These are phyloP conservation scores for Catharus minimus DNA, from an alignment of 2,113 vertebrate genomes.

Conservation along the genomic window DNA sequence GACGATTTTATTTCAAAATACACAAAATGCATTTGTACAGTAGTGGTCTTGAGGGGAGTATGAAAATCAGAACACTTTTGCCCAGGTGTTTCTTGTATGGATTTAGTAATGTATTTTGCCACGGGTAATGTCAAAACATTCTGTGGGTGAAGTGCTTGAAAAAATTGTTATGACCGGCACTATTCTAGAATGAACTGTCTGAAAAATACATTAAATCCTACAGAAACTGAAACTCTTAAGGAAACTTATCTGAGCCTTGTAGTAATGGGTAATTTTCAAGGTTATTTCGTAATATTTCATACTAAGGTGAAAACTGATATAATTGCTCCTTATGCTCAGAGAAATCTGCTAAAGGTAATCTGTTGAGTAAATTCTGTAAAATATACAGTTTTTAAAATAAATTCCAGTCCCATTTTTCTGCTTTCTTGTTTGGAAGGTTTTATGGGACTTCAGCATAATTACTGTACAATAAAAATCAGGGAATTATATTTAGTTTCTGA, in stretches of 20 bases:
- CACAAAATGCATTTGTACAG: neutral
- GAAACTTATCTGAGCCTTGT: neutral
- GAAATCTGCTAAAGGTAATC: neutral
- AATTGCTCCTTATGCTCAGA: neutral
- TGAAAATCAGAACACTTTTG: neutral
- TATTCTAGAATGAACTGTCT: neutral
- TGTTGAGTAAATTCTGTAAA: neutral
- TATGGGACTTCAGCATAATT: neutral
- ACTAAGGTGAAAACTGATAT: neutral
- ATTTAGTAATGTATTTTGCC: neutral
- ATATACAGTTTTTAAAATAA: neutral
- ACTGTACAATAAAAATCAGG: neutral
- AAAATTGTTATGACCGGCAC: neutral
- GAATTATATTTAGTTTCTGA: neutral
- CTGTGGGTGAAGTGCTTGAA: neutral
- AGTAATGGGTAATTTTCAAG: neutral
- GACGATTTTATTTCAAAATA: neutral
- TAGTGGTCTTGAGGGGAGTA: neutral
- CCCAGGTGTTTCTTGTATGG: neutral
- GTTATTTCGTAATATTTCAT: neutral
- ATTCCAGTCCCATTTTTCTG: accelerated
- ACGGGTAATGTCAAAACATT: neutral
- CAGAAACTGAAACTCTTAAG: neutral
- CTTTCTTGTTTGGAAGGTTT: neutral
- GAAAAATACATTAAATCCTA: neutral